Base-by-base conservation (phyloP, 2,113 vertebrate species). In the Vidua macroura region DNA sequence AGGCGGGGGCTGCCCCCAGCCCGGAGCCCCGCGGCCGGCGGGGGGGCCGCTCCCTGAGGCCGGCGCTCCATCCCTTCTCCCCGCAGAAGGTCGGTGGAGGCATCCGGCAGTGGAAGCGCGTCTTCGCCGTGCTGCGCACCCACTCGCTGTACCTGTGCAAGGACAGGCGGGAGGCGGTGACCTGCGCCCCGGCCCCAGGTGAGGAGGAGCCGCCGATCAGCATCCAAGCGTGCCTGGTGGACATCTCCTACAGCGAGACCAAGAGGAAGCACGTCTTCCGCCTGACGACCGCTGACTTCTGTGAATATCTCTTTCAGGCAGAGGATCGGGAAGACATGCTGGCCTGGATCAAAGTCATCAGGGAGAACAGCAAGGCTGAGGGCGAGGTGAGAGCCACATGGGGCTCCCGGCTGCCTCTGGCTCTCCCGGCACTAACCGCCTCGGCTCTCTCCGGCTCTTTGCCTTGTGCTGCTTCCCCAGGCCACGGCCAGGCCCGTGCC, bases 241-340 rank as follows among this genome's bases (percentile, higher is more conserved):
- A 99, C 98, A 99, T 99, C 85, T 99, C 99, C 41, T 99, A 99
- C 98, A 99, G 99, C 95, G 99, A 99, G 97, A 99, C 99, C 97
- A 99, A 99, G 95, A 98, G 98, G 85, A 99, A 99, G 97, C 98
- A 99, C 95, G 99, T 99, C 75, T 99, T 99, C 97, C 98, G 99
- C 25, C 98, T 99, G 96, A 99, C 99, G 98, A 99, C 99, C 68
- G 99, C 99, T 98, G 99, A 99, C 98, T 99, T 99, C 98, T 99
- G 99, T 97, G 99, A 99, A 98, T 99, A 99, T 98, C 98, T 99
- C 98, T 99, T 99, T 98, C 99, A 99, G 98, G 99, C 99, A 62
- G 99, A 99, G 98, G 98, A 99, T 98, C 98, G 99, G 76, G 99
- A 99, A 89, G 99, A 99, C 98, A 99, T 99, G 99, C 98, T 99